Conservation (phyloP, 2,797 vertebrate genomes). For the Anguilla marmorata region DNA sequence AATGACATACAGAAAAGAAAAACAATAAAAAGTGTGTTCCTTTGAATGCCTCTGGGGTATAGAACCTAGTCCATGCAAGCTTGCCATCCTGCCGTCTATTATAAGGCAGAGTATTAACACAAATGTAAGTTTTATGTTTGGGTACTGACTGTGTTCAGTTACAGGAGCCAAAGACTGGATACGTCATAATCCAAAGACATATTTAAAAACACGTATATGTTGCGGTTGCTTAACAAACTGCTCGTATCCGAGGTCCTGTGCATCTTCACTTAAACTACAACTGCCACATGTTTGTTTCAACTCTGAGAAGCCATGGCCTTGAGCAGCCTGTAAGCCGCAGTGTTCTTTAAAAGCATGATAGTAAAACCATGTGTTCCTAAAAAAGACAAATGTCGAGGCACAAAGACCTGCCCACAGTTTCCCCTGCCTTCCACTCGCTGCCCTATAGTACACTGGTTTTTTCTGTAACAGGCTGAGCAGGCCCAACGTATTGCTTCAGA, state of each 20-base stretch:
- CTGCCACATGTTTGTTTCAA: slow-evolving; percentile 2
- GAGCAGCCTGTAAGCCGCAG: not conserved
- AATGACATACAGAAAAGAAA: too few relatives aligned
- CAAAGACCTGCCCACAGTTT: not conserved
- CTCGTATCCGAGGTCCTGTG: not conserved
- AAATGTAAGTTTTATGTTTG: not conserved
- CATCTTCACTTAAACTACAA: slow-evolving; percentile 8
- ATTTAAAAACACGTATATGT: not conserved
- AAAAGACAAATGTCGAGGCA: not conserved
- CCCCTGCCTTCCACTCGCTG: not conserved
- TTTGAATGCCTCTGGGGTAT: too few relatives aligned
- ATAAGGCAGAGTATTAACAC: not conserved
- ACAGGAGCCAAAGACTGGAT: not conserved
- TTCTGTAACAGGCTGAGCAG: not conserved
- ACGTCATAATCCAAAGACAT: not conserved
- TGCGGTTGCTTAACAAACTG: not conserved
- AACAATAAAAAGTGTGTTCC: too few relatives aligned
- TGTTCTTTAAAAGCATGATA: not conserved
- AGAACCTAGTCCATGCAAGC: not conserved
- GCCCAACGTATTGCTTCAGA: not conserved
- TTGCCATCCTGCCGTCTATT: not conserved
- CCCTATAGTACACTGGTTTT: not conserved
- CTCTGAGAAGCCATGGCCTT: not conserved
- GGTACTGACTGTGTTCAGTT: not conserved
- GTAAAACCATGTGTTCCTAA: not conserved